Conservation (phyloP, 2,113 vertebrate species). For the Thryonomys swinderianus region DNA sequence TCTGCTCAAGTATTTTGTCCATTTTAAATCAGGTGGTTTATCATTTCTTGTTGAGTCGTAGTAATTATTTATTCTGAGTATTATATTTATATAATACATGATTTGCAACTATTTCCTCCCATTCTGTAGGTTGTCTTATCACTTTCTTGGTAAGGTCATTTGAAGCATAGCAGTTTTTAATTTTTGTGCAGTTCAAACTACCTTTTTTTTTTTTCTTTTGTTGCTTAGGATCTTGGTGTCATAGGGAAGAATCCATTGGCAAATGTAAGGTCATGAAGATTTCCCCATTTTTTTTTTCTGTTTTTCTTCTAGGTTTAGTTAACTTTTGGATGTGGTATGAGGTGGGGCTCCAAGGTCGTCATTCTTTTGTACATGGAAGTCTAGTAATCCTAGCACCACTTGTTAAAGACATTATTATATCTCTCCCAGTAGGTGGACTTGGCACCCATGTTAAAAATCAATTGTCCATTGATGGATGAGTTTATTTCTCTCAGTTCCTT, state of each 20-base stretch:
- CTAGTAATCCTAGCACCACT: not conserved
- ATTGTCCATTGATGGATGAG: not conserved
- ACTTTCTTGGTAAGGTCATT: conserved; percentile 2
- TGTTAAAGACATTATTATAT: not conserved
- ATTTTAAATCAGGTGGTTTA: not conserved
- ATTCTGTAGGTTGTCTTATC: not conserved
- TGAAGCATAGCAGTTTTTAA: not conserved
- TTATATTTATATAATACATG: not conserved
- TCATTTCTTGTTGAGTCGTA: not conserved
- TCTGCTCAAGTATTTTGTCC: not conserved
- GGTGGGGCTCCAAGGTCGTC: not conserved
- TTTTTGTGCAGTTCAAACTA: not conserved
- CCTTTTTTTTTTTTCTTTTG: not conserved
- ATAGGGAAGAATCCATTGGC: not conserved
- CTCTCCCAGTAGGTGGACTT: not conserved
- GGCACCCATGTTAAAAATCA: not conserved
- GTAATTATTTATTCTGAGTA: not conserved
- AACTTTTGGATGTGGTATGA: not conserved
- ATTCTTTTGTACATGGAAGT: not conserved
- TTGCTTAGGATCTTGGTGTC: not conserved
- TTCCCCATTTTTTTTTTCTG: not conserved
- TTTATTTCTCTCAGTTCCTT: not conserved
- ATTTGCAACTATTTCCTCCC: not conserved
- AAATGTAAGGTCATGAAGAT: not conserved
- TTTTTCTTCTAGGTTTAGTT: conserved; percentile 17